Evolutionary conservation across 2,888 invertebrate species (phyloP).

Genomic region (Brachycybe producta): DNA sequence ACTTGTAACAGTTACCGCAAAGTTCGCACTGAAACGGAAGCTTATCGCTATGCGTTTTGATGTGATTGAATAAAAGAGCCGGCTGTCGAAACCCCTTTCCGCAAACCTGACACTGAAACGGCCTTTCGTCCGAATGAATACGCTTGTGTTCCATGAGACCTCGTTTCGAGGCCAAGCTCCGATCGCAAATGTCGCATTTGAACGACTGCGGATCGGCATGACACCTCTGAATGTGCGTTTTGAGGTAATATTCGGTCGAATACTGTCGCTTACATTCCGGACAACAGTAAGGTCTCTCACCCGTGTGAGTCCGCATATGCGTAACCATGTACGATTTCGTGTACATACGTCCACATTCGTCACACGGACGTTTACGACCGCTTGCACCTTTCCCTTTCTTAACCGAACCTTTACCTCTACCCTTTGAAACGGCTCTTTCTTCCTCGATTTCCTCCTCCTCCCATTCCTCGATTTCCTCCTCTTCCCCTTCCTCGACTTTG

Average conservation of each 20-base stretch:
- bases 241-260: constrained; percentile 11
- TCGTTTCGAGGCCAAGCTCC: constrained; percentile 11
- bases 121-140: constrained; percentile 14
- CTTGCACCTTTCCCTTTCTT: neutral
- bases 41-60: constrained; percentile 4
- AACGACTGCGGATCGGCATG: constrained; percentile 12
- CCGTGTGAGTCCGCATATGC: constrained; percentile 13
- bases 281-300: constrained; percentile 4
- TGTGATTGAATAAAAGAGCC: constrained; percentile 4
- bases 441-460: neutral
- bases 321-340: constrained; percentile 5
- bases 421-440: neutral
- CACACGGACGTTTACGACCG: constrained; percentile 7
- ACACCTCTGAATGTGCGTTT: constrained; percentile 22
- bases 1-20: constrained; percentile 9
- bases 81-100: constrained; percentile 10
- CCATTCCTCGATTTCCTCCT: too few species aligned
- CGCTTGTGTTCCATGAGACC: constrained; percentile 11
- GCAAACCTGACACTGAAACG: constrained; percentile 10
- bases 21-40: constrained; percentile 8
- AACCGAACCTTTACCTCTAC: neutral
- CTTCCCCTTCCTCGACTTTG: neutral
- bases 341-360: constrained; percentile 6
- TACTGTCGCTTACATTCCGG: constrained; percentile 2
- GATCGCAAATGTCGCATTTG: constrained; percentile 11